Base-by-base conservation (phyloP, 1,140 invertebrate species). In the Procambarus virginalis region DNA sequence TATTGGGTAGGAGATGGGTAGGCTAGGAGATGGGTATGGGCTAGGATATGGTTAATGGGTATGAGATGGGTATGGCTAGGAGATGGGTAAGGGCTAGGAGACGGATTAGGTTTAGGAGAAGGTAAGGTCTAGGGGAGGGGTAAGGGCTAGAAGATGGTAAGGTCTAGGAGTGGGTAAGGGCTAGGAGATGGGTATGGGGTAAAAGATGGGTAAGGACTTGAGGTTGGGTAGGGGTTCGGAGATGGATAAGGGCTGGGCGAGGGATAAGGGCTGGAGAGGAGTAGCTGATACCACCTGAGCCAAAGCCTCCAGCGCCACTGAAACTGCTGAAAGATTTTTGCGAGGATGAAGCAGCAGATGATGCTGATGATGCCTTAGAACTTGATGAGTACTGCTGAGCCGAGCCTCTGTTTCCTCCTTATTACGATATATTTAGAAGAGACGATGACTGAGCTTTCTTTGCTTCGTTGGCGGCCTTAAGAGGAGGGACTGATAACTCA, bases 311-410 rank as follows among this genome's bases (percentile, higher is more conserved):
- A 12, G 34, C 75, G 45, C 70, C 58, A 17, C 22, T 58, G 46
- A 89, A 89, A 8, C 88, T 84, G 45, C 73, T 78, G 46, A 51
- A 84, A 68, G 79, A 76, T 20, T 70, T 78, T 49, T 89, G 73
- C 48, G 81, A 84, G 48, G 76, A 84, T 22, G 88, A 89, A 8
- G 88, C 78, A 48, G 88, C 84, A 3, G 82, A 78, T 0, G 70
- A 60, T 34, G 88, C 48, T 4, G 86, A 73, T 5, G 82, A 89
- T 5, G 88, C 76, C 20, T 78, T 84, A 10, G 75, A 89, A 22
- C 48, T 78, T 22, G 60, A 68, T 46, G 60, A 2, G 9, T 22
- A 64, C 10, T 70, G 81, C 2, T 46, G 51, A 48, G 64, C 81
- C 4, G 64, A 45, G 8, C 81, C 88, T 48, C 81, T 70, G 20